Evolutionary conservation across 2,113 vertebrate genomes (phyloP).

Genomic region (Oreotrochilus melanogaster): DNA sequence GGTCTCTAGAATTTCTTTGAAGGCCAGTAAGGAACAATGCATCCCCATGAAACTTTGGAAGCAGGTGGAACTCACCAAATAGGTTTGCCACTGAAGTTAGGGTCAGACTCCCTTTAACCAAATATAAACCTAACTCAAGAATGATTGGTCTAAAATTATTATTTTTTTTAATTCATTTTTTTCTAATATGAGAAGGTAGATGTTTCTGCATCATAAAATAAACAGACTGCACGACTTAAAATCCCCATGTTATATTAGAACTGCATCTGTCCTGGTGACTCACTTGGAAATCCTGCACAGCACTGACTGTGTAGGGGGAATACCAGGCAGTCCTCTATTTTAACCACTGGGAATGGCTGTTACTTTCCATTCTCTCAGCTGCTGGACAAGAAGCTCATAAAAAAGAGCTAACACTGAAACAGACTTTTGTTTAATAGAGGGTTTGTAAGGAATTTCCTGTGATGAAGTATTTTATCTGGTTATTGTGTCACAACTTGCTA

Average conservation of each 20-base stretch:
- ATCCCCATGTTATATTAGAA: background rate
- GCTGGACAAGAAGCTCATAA: background rate
- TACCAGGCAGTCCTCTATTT: background rate
- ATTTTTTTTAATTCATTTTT: background rate
- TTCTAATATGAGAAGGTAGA: background rate
- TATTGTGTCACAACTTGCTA: background rate
- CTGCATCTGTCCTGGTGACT: background rate
- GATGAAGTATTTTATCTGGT: background rate
- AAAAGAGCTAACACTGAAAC: background rate
- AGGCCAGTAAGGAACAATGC: background rate
- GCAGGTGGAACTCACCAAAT: rapidly evolving
- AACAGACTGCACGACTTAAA: background rate
- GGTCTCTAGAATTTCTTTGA: background rate
- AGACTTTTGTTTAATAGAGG: background rate
- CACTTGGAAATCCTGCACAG: background rate
- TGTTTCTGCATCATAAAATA: background rate
- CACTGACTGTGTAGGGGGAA: background rate
- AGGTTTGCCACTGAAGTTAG: background rate
- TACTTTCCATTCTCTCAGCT: background rate
- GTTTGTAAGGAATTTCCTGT: background rate
- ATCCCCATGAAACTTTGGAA: background rate
- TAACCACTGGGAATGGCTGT: background rate
- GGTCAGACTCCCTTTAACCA: background rate
- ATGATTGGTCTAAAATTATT: background rate
- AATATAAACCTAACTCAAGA: background rate